Percentiles rank a stretch among this genome's conserved stretches.
phyloP scores from a whole-genome alignment of 2,113 vertebrate species.

The Ictalurus punctatus region DNA sequence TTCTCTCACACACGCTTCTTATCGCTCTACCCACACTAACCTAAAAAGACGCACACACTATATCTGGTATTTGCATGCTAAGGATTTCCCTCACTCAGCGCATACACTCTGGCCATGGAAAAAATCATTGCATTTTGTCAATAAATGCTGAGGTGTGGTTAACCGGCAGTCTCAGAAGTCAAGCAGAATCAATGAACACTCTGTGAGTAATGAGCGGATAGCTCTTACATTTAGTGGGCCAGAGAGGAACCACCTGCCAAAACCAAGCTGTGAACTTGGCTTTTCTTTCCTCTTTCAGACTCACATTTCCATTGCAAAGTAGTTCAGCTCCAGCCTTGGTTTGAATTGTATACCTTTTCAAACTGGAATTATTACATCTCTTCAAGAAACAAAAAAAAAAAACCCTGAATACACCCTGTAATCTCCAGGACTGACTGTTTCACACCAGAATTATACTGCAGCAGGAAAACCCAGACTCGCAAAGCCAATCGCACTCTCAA shows the following conservation, averaged over 20 bases:
- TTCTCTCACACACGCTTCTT: conserved; percentile 16
- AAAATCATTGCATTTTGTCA: conserved; percentile 63
- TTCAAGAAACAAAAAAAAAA: neutral
- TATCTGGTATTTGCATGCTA: neutral
- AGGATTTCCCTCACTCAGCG: conserved; percentile 30
- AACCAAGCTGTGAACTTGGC: conserved; percentile 13
- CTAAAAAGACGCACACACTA: neutral
- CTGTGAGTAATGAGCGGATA: conserved; percentile 69
- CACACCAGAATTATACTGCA: conserved; percentile 18
- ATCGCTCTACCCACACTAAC: conserved; percentile 2
- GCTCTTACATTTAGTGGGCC: conserved; percentile 59
- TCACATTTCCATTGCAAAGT: conserved; percentile 39
- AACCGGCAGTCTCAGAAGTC: conserved; percentile 55
- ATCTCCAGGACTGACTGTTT: conserved; percentile 18
- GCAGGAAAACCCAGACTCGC: conserved; percentile 17
- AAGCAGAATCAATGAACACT: conserved; percentile 71
- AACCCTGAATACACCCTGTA: neutral
- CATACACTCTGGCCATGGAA: conserved; percentile 1
- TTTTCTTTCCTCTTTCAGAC: conserved; percentile 21
- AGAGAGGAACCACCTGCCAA: conserved; percentile 62
- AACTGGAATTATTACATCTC: conserved; percentile 32
- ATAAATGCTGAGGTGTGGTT: conserved; percentile 59
- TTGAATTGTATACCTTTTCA: conserved; percentile 18
- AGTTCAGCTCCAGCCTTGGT: neutral
- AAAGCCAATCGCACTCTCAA: conserved; percentile 10